phyloP scores from a whole-genome alignment of 2,888 invertebrate species.

The Amblyjoppa fuscipennis region DNA sequence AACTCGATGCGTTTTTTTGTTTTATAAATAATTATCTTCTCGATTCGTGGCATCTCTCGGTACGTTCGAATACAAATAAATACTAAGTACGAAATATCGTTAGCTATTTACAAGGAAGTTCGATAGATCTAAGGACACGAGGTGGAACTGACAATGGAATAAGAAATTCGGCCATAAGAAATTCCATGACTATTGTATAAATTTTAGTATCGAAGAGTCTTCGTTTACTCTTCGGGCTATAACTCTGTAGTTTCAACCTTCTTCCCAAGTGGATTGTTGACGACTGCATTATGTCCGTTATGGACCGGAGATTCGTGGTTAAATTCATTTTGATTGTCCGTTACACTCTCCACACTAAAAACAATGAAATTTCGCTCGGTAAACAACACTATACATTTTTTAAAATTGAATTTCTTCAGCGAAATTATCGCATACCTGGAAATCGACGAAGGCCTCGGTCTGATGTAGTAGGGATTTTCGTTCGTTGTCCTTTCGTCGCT shows the following conservation, averaged over 20 bases:
- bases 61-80: conserved; percentile 63
- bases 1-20: conserved; percentile 10
- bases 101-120: conserved; percentile 60
- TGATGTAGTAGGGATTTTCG: conserved; percentile 81
- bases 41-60: conserved; percentile 54
- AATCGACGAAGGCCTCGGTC: conserved; percentile 81
- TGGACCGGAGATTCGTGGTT: conserved; percentile 77
- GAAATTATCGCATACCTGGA: conserved; percentile 77
- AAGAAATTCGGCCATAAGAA: background rate
- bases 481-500: conserved; percentile 78
- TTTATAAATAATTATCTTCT: conserved; percentile 65
- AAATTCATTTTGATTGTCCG: conserved; percentile 84
- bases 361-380: background rate
- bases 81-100: conserved; percentile 61
- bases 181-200: conserved; percentile 23
- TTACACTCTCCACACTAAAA: conserved; percentile 79
- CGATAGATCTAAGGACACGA: conserved; percentile 15
- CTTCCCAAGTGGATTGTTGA: conserved; percentile 82
- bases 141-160: conserved; percentile 19
- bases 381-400: conserved; percentile 42
- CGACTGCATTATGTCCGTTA: conserved; percentile 77
- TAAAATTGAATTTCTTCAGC: background rate
- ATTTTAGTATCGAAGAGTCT: background rate
- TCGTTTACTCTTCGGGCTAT: conserved; percentile 55
- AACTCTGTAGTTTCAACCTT: conserved; percentile 83